These are phyloP conservation scores for Salvelinus sp. DNA, from an alignment of 2,113 vertebrate species.

Conservation along the genomic window DNA sequence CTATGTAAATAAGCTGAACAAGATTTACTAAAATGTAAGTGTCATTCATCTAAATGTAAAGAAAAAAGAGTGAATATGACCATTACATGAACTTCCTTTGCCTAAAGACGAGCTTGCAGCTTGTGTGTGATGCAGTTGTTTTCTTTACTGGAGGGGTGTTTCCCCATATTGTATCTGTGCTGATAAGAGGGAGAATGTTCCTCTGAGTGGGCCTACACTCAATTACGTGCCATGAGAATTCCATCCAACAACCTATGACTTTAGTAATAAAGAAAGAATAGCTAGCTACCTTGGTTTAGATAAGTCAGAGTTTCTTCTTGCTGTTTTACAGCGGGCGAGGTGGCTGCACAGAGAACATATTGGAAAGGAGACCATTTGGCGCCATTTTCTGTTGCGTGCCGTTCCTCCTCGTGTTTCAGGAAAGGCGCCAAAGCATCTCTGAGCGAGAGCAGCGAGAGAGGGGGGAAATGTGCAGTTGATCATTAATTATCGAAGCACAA, in stretches of 20 bases:
- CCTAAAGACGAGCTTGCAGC: not conserved
- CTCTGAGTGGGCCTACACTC: slow-evolving; percentile 1
- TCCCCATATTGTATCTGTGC: not conserved
- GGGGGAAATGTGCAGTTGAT: slow-evolving; percentile 1
- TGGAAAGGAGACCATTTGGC: slow-evolving; percentile 80
- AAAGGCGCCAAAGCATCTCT: slow-evolving; percentile 90
- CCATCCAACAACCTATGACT: slow-evolving; percentile 3
- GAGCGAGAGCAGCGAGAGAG: slow-evolving; percentile 46
- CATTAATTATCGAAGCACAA: not conserved
- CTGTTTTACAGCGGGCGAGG: slow-evolving; percentile 88
- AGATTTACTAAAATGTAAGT: not conserved
- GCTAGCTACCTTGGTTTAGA: slow-evolving; percentile 89
- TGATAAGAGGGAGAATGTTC: not conserved
- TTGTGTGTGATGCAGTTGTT: not conserved
- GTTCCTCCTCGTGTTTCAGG: slow-evolving; percentile 85
- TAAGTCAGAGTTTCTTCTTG: slow-evolving; percentile 92
- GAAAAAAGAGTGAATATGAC: not conserved
- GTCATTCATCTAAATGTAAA: not conserved
- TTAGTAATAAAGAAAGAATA: not conserved
- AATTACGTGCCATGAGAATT: slow-evolving; percentile 18
- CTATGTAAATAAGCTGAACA: not conserved
- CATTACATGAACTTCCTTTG: not conserved
- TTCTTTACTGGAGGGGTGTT: not conserved
- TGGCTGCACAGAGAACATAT: slow-evolving; percentile 86
- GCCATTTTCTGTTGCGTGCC: slow-evolving; percentile 76